These are phyloP conservation scores for Strigamia maritima DNA, from an alignment of 2,888 invertebrate species.

Conservation along the genomic window DNA sequence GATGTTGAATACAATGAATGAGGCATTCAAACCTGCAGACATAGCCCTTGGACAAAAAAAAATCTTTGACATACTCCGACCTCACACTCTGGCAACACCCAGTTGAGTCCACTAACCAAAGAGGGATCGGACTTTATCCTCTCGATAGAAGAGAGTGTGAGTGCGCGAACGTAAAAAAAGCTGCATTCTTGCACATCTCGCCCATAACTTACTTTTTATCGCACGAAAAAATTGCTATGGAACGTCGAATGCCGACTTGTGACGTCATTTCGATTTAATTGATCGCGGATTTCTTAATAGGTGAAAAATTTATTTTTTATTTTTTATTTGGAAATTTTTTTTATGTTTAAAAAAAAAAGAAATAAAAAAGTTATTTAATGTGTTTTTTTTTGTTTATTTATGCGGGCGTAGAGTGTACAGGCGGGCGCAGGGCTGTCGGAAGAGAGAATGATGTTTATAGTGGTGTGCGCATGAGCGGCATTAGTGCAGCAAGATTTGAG, in stretches of 20 bases:
- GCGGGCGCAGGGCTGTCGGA: background rate
- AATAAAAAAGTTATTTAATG: background rate
- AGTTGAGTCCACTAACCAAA: slow-evolving; percentile 1
- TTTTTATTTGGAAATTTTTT: background rate
- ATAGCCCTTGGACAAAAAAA: slow-evolving; percentile 15
- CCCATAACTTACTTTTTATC: slow-evolving; percentile 18
- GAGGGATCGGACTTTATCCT: background rate
- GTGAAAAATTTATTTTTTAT: background rate
- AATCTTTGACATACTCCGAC: slow-evolving; percentile 16
- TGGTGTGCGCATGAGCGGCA: background rate
- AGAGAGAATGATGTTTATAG: background rate
- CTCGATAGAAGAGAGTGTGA: background rate
- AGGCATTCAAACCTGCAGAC: slow-evolving; percentile 15
- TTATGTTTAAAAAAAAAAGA: no score
- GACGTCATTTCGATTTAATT: background rate
- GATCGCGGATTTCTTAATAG: background rate
- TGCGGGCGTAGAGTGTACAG: background rate
- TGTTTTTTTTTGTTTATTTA: background rate
- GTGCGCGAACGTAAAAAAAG: background rate
- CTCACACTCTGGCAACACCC: slow-evolving; percentile 13
- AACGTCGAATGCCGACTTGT: background rate
- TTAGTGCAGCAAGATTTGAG: slow-evolving; percentile 1
- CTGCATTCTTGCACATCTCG: slow-evolving; percentile 19
- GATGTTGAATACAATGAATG: slow-evolving; percentile 29
- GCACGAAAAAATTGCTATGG: background rate